phyloP scores from a whole-genome alignment of 2,797 vertebrate genomes.

The Tadarida brasiliensis region DNA sequence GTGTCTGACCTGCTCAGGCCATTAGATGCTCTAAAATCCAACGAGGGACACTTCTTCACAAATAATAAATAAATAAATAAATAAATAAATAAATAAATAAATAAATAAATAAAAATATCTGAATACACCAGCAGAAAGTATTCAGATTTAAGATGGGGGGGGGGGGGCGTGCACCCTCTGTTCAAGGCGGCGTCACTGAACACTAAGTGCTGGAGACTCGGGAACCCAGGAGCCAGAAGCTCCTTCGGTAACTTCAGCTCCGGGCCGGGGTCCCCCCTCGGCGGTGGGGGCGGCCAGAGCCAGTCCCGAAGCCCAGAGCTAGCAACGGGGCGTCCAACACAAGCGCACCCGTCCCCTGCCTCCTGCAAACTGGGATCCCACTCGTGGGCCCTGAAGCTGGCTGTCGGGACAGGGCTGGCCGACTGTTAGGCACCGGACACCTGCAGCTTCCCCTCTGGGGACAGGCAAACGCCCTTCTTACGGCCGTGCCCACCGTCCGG shows the following conservation, averaged over 20 bases:
- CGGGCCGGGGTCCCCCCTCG: neutral
- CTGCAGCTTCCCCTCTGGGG: slow-evolving; percentile 57
- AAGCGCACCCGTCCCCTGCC: neutral
- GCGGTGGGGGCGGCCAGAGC: neutral
- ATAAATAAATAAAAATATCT: slow-evolving; percentile 55
- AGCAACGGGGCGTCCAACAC: neutral
- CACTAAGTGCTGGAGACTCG: neutral
- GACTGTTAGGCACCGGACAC: slow-evolving; percentile 41
- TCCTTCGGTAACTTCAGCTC: neutral
- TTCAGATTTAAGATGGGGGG: slow-evolving; percentile 32
- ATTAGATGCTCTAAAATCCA: neutral
- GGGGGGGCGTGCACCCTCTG: neutral
- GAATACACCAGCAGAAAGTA: slow-evolving; percentile 62
- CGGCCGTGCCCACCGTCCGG: neutral
- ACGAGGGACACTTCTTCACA: slow-evolving; percentile 32
- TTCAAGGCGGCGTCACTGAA: slow-evolving; percentile 10
- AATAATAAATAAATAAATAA: too few relatives aligned
- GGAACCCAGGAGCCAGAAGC: neutral
- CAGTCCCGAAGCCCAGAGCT: neutral
- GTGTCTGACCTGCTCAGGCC: slow-evolving; percentile 55
- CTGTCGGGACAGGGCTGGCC: neutral
- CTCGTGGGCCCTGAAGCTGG: neutral
- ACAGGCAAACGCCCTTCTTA: neutral
- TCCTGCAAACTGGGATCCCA: neutral
- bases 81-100: too few relatives aligned